These are phyloP conservation scores for Euplexia lucipara DNA, from an alignment of 2,888 invertebrate species.

Conservation along the genomic window DNA sequence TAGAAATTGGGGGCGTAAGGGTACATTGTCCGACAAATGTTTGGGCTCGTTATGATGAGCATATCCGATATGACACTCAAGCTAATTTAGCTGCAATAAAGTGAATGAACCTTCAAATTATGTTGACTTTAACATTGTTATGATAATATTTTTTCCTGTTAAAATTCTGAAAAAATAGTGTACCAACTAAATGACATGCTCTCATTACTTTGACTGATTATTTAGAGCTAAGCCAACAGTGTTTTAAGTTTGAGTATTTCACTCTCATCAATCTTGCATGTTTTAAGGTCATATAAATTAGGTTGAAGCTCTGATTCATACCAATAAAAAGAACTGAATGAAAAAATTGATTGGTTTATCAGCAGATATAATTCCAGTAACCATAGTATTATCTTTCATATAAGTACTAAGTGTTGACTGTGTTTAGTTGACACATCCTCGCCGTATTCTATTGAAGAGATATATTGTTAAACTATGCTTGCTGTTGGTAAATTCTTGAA, in stretches of 20 bases:
- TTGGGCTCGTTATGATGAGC: slow-evolving; percentile 44
- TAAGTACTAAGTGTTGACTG: slow-evolving; percentile 6
- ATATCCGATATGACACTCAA: slow-evolving; percentile 32
- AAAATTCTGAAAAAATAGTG: background rate
- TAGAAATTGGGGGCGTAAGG: slow-evolving; percentile 71
- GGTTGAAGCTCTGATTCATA: slow-evolving; percentile 22
- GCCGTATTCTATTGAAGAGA: background rate
- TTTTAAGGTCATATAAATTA: slow-evolving; percentile 44
- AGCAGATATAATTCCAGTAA: slow-evolving; percentile 29
- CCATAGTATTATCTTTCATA: slow-evolving; percentile 7
- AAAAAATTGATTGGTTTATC: slow-evolving; percentile 23
- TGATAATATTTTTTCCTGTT: background rate
- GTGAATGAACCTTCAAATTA: slow-evolving; percentile 19
- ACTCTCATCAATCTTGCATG: slow-evolving; percentile 13
- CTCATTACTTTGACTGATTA: background rate
- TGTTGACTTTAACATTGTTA: background rate
- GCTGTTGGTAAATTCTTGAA: too few species aligned
- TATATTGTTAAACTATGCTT: background rate
- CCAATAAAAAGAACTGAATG: slow-evolving; percentile 15
- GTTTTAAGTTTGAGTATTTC: slow-evolving; percentile 6
- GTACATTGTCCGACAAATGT: slow-evolving; percentile 58
- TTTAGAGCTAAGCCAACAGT: background rate
- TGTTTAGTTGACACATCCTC: background rate
- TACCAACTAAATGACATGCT: background rate
- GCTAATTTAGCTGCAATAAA: slow-evolving; percentile 14